Conservation (phyloP, 2,797 vertebrate genomes). For the Ctenopoma kingsleyae region DNA sequence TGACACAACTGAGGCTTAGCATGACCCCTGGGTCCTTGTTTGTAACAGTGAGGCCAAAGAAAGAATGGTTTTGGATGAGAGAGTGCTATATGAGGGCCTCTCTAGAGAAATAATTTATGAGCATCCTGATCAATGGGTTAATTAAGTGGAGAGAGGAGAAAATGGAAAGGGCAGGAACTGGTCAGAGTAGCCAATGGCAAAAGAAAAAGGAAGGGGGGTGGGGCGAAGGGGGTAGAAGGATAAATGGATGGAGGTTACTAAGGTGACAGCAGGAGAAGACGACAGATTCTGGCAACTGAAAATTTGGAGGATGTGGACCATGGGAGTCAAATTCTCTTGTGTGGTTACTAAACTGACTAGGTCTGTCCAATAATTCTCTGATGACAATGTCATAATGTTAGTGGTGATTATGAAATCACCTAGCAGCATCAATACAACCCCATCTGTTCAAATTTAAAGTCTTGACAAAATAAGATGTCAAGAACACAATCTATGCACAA, state of each 20-base stretch:
- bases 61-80: slow-evolving; percentile 24
- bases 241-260: slow-evolving; percentile 31
- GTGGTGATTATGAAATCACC: slow-evolving; percentile 54
- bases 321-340: slow-evolving; percentile 6
- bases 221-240: slow-evolving; percentile 11
- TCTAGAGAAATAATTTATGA: slow-evolving; percentile 79
- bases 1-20: slow-evolving; percentile 45
- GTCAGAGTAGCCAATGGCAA: slow-evolving; percentile 28
- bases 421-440: slow-evolving; percentile 40
- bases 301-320: slow-evolving; percentile 14
- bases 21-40: slow-evolving; percentile 28
- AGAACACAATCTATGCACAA: slow-evolving; percentile 35
- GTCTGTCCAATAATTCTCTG: slow-evolving; percentile 28
- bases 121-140: slow-evolving; percentile 82
- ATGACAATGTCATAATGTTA: slow-evolving; percentile 44
- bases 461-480: slow-evolving; percentile 63
- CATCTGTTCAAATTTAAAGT: slow-evolving; percentile 60
- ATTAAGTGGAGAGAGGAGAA: slow-evolving; percentile 79
- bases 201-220: slow-evolving; percentile 6
- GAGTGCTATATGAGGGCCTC: slow-evolving; percentile 62
- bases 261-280: slow-evolving; percentile 12
- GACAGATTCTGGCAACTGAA: slow-evolving; percentile 23
- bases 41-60: slow-evolving; percentile 22
- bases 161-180: slow-evolving; percentile 53
- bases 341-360: slow-evolving; percentile 36